Conservation (phyloP, 1,140 invertebrate species). For the Cydia fagiglandana region DNA sequence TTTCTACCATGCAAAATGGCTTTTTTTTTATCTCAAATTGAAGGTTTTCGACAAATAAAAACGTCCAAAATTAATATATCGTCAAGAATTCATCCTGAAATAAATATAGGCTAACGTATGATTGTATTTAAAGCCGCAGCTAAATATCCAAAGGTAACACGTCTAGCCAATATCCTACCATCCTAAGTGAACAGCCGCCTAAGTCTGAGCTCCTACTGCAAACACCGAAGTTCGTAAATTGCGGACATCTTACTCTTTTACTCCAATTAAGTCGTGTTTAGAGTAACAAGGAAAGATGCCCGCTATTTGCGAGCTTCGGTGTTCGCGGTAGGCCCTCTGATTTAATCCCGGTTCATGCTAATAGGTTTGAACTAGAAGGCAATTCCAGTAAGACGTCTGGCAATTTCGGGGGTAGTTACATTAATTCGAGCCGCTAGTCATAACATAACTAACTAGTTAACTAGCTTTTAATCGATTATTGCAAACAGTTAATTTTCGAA, state of each 20-base stretch:
- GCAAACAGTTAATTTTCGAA: not conserved
- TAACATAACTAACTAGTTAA: not conserved
- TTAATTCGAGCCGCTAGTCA: not conserved
- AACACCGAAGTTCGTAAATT: too few relatives aligned
- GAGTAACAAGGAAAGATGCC: too few relatives aligned
- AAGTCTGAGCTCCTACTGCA: not conserved
- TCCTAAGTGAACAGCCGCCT: not conserved
- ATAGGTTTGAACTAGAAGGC: constrained; percentile 38
- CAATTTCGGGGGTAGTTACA: constrained; percentile 47
- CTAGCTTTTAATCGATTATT: not conserved
- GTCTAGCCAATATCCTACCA: not conserved
- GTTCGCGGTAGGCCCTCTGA: constrained; percentile 24
- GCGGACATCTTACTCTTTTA: too few relatives aligned
- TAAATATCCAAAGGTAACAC: constrained; percentile 4
- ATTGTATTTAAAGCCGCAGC: not conserved
- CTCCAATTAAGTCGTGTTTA: too few relatives aligned
- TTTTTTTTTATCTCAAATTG: too few relatives aligned
- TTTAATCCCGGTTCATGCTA: constrained; percentile 52
- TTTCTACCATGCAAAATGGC: too few relatives aligned
- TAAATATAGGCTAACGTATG: not conserved
- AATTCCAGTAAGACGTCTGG: constrained; percentile 33
- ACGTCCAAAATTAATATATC: too few relatives aligned
- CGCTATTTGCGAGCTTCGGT: too few relatives aligned
- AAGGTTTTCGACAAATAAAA: too few relatives aligned
- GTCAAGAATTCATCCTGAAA: not conserved